Evolutionary conservation across 1,140 invertebrate species (phyloP), one percentile per base, ranked within the genome.

Genomic region (Procambarus virginalis): DNA sequence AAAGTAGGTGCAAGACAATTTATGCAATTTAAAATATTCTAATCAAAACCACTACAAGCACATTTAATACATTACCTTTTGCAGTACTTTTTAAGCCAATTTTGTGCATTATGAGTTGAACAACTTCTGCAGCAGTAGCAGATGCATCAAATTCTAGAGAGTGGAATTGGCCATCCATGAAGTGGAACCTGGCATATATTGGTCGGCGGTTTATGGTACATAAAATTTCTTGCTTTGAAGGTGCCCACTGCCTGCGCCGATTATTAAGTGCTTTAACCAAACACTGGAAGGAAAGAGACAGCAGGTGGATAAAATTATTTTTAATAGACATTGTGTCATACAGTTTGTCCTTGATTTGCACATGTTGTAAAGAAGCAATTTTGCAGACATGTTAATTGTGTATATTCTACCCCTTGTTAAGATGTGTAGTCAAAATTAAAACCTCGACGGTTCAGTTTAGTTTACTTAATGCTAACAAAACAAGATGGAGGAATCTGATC

Each of bases 121-220:
- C 96, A 2, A 99, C 96, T 93, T 99, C 98, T 92, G 96, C 96
- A n/a, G 98, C 97, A 1, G 97, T 98, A 17, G 98, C 97, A 48
- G 97, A 98, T 0, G 98, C 97, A 94, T 99, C 97, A 94, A 99
- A 99, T 94, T 99, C 98, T 3, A 99, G 96, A 0, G 97, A 97
- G 93, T 99, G 97, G 93, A 98, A 98, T 93, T 98, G 98, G 3
- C 98, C 98, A 94, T 99, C 98, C 95, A 99, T 97, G 93, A 99
- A 97, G 93, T 98, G 96, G 92, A 99, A 97, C 77, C 97, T 96
- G 0, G 98, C 97, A 93, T 98, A 98, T 86, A 99, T 97, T 6
- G 97, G 97, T 89, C 98, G 95, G 75, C 98, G 95, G 92, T 98
- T 98, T 20, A 97, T 97, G 0, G 98, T 98, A 93, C 97, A 99